Evolutionary conservation across 2,797 vertebrate genomes (phyloP).

Genomic region (Thaleichthys pacificus): DNA sequence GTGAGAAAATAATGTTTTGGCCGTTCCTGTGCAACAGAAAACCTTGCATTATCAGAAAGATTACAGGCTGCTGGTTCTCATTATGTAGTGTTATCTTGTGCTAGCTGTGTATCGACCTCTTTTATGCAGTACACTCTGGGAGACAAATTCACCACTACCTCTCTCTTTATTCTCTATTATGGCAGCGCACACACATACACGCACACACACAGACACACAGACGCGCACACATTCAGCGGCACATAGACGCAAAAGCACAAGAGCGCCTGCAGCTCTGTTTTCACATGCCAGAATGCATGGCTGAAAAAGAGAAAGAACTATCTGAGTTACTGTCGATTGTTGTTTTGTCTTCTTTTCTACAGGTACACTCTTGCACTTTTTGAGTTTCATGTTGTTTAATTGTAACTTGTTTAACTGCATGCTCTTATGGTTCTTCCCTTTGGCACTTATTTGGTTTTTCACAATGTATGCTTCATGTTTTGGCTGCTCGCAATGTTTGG

Average conservation of each 20-base stretch:
- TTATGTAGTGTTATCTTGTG: background rate
- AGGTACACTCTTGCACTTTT: no score
- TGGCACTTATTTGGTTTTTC: no score
- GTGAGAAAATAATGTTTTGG: background rate
- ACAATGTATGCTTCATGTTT: no score
- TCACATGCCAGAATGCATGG: background rate
- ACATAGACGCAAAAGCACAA: background rate
- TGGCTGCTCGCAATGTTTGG: no score
- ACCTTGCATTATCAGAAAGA: background rate
- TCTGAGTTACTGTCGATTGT: no score
- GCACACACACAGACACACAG: background rate
- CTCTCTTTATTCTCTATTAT: background rate
- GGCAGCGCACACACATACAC: background rate
- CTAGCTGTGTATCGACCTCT: constrained; percentile 2
- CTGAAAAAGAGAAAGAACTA: background rate
- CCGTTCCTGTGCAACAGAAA: background rate
- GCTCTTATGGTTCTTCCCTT: no score
- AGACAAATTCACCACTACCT: background rate
- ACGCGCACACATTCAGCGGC: background rate
- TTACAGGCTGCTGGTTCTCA: background rate
- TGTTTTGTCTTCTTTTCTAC: no score
- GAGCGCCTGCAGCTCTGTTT: background rate
- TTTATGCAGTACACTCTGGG: constrained; percentile 2
- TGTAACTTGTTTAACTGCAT: no score
- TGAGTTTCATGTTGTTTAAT: no score